phyloP scores from a whole-genome alignment of 2,797 vertebrate genomes.

The Cacajao melanocephalus region DNA sequence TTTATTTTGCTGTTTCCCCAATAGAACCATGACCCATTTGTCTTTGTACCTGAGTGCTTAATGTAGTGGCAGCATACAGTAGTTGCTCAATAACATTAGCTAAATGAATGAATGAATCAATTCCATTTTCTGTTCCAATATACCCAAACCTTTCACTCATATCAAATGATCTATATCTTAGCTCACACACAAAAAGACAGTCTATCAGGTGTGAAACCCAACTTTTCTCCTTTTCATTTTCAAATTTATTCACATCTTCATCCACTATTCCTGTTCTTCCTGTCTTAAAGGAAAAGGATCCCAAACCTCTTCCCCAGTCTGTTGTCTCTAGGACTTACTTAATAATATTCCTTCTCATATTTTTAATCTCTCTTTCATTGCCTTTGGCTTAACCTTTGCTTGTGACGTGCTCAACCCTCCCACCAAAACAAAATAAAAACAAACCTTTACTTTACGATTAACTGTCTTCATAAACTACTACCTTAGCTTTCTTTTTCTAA shows the following conservation, averaged over 20 bases:
- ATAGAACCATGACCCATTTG: background rate
- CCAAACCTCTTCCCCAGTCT: background rate
- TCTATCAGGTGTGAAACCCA: background rate
- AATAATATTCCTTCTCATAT: background rate
- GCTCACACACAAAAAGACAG: background rate
- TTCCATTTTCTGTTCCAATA: background rate
- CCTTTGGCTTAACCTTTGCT: background rate
- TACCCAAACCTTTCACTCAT: background rate
- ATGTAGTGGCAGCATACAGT: background rate
- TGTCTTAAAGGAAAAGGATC: background rate
- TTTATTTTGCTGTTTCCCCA: background rate
- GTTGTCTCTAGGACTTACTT: background rate
- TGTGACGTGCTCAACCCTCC: background rate
- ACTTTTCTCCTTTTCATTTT: background rate
- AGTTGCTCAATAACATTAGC: background rate
- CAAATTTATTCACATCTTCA: background rate
- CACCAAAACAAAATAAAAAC: background rate
- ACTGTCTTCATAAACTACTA: background rate
- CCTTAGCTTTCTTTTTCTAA: background rate
- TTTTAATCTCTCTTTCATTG: background rate
- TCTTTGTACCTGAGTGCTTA: background rate
- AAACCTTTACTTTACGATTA: background rate
- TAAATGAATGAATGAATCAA: background rate
- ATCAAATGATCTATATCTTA: background rate
- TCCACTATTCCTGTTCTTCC: background rate